A percentile compares a stretch with the other conserved stretches of the same genome.
phyloP scores from a whole-genome alignment of 2,888 invertebrate species.

The Julus scanicus region DNA sequence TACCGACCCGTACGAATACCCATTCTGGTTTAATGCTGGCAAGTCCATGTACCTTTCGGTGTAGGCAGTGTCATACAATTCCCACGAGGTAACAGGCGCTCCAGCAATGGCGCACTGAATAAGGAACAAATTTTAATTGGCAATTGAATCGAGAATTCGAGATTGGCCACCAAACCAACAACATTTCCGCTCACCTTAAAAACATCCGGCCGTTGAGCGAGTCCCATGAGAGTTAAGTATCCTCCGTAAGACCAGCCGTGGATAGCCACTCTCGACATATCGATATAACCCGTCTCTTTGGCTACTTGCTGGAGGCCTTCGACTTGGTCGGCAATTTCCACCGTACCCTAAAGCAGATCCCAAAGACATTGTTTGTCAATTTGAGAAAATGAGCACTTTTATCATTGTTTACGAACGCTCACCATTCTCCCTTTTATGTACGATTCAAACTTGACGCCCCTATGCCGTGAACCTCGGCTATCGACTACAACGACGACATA shows the following conservation, averaged over 20 bases:
- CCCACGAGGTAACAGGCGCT: conserved; percentile 98
- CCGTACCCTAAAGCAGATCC: conserved; percentile 74
- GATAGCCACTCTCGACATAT: conserved; percentile 90
- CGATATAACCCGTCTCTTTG: conserved; percentile 86
- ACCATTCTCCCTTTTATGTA: conserved; percentile 88
- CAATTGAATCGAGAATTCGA: background rate
- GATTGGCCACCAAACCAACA: background rate
- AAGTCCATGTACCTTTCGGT: conserved; percentile 97
- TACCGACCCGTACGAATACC: conserved; percentile 86
- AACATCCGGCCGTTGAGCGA: conserved; percentile 90
- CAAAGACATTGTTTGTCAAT: conserved; percentile 46
- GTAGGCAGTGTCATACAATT: conserved; percentile 97
- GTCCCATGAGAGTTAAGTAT: conserved; percentile 92
- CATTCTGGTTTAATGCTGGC: conserved; percentile 78
- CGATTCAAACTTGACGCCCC: conserved; percentile 92
- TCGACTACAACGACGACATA: conserved; percentile 97
- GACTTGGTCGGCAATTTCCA: conserved; percentile 94
- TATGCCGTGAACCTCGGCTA: conserved; percentile 92
- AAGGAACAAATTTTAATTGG: conserved; percentile 7
- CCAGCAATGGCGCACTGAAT: conserved; percentile 85
- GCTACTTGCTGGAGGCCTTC: conserved; percentile 90
- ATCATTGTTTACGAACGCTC: conserved; percentile 61
- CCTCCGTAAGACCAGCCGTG: conserved; percentile 99
- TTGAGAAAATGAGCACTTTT: too few species aligned
- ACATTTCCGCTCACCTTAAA: conserved; percentile 80